Conservation (phyloP, 2,797 vertebrate genomes). For the Ctenopoma kingsleyae region DNA sequence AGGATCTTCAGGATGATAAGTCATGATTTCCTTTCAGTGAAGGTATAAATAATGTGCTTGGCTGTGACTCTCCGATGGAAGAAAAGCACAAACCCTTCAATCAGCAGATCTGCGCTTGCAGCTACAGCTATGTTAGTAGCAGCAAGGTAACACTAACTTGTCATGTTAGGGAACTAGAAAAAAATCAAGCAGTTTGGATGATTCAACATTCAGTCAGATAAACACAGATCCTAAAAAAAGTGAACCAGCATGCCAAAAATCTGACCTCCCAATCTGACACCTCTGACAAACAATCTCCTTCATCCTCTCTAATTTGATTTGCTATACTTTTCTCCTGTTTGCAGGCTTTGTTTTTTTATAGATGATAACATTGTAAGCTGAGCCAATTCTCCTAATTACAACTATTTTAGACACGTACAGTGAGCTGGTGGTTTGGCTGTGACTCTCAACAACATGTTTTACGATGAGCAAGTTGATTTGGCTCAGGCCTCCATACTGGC, state of each 20-base stretch:
- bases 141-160: background rate
- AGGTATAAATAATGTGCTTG: conserved; percentile 1
- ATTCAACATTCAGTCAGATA: conserved; percentile 10
- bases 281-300: conserved; percentile 27
- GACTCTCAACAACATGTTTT: conserved; percentile 54
- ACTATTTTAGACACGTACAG: conserved; percentile 34
- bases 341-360: background rate
- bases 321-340: conserved; percentile 14
- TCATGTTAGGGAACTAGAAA: background rate
- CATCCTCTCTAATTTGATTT: conserved; percentile 21
- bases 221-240: background rate
- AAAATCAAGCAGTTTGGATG: conserved; percentile 5
- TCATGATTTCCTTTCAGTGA: conserved; percentile 6
- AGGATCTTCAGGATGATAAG: conserved; percentile 3
- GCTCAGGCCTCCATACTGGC: conserved; percentile 53
- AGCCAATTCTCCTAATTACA: conserved; percentile 55
- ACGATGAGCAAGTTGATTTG: conserved; percentile 54
- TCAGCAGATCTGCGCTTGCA: background rate
- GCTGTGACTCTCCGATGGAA: background rate
- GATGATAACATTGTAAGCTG: background rate
- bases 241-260: conserved; percentile 6
- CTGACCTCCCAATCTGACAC: conserved; percentile 33
- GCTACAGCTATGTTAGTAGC: background rate
- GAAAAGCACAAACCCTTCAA: conserved; percentile 6
- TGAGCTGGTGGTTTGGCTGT: conserved; percentile 55